Percentiles rank a stretch among this genome's conserved stretches.
Evolutionary conservation across 2,888 invertebrate genomes (phyloP).

Genomic region (Archips crataeganus): DNA sequence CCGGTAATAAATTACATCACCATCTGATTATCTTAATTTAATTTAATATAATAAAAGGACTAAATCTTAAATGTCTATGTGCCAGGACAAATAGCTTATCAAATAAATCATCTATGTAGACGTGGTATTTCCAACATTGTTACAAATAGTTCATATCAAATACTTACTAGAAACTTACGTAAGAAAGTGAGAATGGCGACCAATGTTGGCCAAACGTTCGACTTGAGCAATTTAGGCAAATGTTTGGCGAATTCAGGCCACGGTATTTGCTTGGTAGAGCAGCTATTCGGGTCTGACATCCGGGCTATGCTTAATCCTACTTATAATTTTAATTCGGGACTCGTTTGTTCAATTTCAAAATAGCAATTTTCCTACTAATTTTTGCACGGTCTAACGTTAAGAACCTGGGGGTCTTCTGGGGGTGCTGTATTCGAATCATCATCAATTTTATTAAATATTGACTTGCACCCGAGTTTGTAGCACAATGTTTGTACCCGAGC

Average conservation of each 20-base stretch:
- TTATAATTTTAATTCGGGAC: not conserved
- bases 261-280: slow-evolving; percentile 58
- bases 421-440: no score
- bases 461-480: no score
- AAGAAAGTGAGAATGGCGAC: slow-evolving; percentile 18
- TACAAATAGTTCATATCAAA: slow-evolving; percentile 14
- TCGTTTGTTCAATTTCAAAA: not conserved
- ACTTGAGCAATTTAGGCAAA: slow-evolving; percentile 51
- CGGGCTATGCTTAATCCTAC: slow-evolving; percentile 44
- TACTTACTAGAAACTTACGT: not conserved
- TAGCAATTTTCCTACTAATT: no score
- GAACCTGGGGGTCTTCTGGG: no score
- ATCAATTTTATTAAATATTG: no score
- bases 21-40: no score
- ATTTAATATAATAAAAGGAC: no score
- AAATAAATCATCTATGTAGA: no score
- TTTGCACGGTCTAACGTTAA: not conserved
- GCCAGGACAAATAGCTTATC: no score
- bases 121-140: slow-evolving; percentile 6
- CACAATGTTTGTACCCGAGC: no score
- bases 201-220: slow-evolving; percentile 27
- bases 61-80: no score
- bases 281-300: slow-evolving; percentile 52
- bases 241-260: slow-evolving; percentile 53
- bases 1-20: no score